Evolutionary conservation across 2,113 vertebrate species (phyloP).

Genomic region (Neopipo cinnamomea): DNA sequence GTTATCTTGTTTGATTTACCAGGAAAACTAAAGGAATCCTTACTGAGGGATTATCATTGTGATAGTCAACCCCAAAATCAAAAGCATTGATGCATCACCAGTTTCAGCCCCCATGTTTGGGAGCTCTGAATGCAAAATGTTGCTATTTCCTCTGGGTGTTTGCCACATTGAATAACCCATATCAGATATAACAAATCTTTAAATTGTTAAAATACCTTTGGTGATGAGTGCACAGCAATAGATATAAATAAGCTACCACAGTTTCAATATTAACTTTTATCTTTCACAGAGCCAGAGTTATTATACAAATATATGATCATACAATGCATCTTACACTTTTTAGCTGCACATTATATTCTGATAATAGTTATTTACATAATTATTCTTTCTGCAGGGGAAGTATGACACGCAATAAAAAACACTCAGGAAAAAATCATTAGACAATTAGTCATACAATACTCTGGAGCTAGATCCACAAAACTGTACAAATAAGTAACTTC

Average conservation of each 20-base stretch:
- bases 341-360: background rate
- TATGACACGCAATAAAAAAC: background rate
- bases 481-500: background rate
- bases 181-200: constrained; percentile 26
- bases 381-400: constrained; percentile 62
- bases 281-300: constrained; percentile 23
- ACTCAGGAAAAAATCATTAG: constrained; percentile 25
- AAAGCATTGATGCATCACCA: background rate
- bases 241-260: constrained; percentile 16
- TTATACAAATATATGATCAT: constrained; percentile 10
- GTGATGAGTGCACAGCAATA: background rate
- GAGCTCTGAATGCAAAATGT: background rate
- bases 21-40: background rate
- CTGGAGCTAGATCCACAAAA: constrained; percentile 33
- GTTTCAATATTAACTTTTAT: constrained; percentile 36
- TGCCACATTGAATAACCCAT: background rate
- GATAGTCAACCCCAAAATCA: background rate
- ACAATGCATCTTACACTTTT: constrained; percentile 12
- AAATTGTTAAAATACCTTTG: constrained; percentile 28
- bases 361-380: constrained; percentile 64
- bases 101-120: background rate
- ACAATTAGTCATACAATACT: constrained; percentile 29
- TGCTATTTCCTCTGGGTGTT: constrained; percentile 16
- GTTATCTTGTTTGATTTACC: constrained; percentile 31
- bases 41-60: background rate